Base-by-base conservation (phyloP, 2,797 vertebrate genomes). In the Pachyuromys duprasi region DNA sequence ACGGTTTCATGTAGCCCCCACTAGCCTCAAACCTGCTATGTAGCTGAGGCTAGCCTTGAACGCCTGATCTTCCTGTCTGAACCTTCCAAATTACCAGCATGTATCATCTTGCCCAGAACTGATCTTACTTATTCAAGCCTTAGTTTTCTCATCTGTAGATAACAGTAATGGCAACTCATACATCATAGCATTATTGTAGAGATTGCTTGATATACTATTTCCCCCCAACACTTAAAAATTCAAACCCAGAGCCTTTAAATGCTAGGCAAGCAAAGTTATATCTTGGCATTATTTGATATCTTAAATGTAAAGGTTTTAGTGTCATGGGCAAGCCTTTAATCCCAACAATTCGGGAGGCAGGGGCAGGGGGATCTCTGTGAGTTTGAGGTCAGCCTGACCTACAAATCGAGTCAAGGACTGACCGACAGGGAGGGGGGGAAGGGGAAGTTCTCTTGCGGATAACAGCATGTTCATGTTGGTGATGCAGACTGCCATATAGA, bases 301-400 rank as follows among this genome's bases (percentile, higher is more conserved):
- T 86, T 91, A 86, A 79, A 42, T 92, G 33, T 96, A 86, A 95
- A 80, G 63, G 22, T 86, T 74, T 91, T 26, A 82, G 17, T 57
- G 49, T 11, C 49, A 49, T 49, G 49, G 49, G 49, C 49, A 49
- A 8, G 49, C 49, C 1, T 49, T 49, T 49, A 49, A 49, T 49
- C 49, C 49, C 49, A 49, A 2, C 49, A 49, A 11, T 49, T 49
- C 8, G 49, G 49, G 49, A 49, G 49, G 49, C 49, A 49, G 49
- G 11, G 49, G 49, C 49, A 49, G 49, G 49, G 8, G 49, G 49
- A 49, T 49, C 49, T 49, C 49, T 49, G 49, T 49, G 49, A 49
- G 45, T 49, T 49, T 49, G 45, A 49, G 45, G 45, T 49, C 45
- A 49, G 45, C 45, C 45, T 49, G 45, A 9, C 45, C 45, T 49